phyloP scores from a whole-genome alignment of 2,113 vertebrate species.

The Agapornis roseicollis region DNA sequence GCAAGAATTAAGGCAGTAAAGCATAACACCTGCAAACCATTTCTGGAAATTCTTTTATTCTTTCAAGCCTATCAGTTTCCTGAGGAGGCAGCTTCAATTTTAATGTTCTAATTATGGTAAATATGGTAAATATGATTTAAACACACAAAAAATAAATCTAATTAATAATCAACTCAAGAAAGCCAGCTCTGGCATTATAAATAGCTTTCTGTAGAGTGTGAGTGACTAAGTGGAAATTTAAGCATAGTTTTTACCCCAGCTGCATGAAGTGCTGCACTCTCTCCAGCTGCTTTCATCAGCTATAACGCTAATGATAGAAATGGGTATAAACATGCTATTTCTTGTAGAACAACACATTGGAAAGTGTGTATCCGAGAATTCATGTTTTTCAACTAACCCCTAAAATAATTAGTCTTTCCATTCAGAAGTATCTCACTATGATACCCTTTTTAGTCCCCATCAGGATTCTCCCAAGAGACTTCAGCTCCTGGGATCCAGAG shows the following conservation, averaged over 20 bases:
- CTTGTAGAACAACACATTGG: neutral
- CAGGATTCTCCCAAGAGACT: neutral
- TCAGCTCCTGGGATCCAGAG: neutral
- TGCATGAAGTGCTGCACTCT: neutral
- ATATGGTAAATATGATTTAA: neutral
- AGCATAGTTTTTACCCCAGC: neutral
- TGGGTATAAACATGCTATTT: neutral
- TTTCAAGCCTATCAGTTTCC: neutral
- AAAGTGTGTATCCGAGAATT: neutral
- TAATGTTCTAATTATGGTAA: neutral
- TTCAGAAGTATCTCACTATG: neutral
- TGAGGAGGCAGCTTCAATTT: neutral
- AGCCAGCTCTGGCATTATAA: neutral
- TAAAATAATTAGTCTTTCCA: neutral
- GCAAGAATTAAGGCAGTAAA: neutral
- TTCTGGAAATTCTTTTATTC: neutral
- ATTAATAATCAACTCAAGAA: conserved; percentile 4
- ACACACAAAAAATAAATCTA: neutral
- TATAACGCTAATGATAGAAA: neutral
- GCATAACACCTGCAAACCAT: neutral
- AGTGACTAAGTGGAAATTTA: neutral
- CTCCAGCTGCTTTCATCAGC: neutral
- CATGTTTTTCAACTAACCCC: neutral
- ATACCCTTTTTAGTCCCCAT: neutral
- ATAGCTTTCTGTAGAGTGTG: neutral